Conservation (phyloP, 2,888 invertebrate genomes). For the Synanthedon myopaeformis region DNA sequence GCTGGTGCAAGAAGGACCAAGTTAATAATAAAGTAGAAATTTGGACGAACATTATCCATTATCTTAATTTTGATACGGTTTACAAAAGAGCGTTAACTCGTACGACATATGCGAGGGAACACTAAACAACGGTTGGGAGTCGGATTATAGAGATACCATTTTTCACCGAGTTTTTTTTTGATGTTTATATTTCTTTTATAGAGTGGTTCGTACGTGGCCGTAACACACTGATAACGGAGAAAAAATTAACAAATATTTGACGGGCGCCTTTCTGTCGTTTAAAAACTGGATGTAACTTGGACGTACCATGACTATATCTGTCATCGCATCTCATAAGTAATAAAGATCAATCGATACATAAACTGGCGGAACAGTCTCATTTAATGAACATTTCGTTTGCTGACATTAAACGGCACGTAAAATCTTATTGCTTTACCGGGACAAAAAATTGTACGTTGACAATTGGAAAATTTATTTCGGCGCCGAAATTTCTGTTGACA, state of each 20-base stretch:
- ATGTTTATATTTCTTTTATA: slow-evolving; percentile 10
- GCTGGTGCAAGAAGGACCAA: slow-evolving; percentile 37
- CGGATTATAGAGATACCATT: slow-evolving; percentile 19
- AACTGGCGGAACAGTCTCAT: background rate
- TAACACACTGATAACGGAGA: slow-evolving; percentile 4
- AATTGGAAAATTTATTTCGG: slow-evolving; percentile 16
- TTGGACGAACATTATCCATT: slow-evolving; percentile 60
- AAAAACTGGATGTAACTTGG: background rate
- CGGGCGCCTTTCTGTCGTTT: background rate
- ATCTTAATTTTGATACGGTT: slow-evolving; percentile 66
- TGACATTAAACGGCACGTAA: background rate
- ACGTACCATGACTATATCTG: slow-evolving; percentile 11
- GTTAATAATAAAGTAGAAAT: slow-evolving; percentile 57
- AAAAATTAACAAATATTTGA: slow-evolving; percentile 4
- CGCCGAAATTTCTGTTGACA: slow-evolving; percentile 43
- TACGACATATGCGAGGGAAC: slow-evolving; percentile 50
- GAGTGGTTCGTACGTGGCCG: slow-evolving; percentile 4
- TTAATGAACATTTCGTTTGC: background rate
- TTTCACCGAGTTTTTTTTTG: slow-evolving; percentile 8
- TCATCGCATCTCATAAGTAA: slow-evolving; percentile 14
- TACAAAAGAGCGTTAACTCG: slow-evolving; percentile 61
- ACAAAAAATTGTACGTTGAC: slow-evolving; percentile 1
- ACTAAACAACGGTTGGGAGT: slow-evolving; percentile 24
- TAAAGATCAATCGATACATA: slow-evolving; percentile 16
- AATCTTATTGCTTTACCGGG: background rate